These are phyloP conservation scores for Trochalopteron elliotii DNA, from an alignment of 2,113 vertebrate genomes.

Conservation along the genomic window DNA sequence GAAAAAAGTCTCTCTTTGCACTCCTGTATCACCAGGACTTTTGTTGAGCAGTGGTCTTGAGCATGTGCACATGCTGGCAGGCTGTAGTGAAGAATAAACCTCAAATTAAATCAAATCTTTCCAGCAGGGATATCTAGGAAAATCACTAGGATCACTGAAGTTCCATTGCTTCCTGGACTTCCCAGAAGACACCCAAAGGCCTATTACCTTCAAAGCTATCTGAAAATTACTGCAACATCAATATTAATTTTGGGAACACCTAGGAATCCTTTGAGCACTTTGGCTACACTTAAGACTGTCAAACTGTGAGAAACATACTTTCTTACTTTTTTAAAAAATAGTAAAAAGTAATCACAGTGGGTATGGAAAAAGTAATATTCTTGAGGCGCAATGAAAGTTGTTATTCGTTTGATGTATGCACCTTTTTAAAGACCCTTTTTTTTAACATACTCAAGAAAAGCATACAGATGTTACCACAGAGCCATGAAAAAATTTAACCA, in stretches of 20 bases:
- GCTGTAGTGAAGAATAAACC: neutral
- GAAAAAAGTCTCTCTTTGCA: neutral
- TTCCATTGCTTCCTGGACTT: neutral
- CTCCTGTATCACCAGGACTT: neutral
- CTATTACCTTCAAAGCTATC: neutral
- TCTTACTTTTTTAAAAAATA: neutral
- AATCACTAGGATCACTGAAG: neutral
- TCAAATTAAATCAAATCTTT: neutral
- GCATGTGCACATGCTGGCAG: neutral
- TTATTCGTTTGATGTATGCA: neutral
- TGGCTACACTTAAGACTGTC: neutral
- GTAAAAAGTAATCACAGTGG: neutral
- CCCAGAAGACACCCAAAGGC: neutral
- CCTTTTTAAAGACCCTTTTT: neutral
- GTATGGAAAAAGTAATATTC: neutral
- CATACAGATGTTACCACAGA: neutral
- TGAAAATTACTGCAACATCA: neutral
- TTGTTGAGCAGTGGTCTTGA: neutral
- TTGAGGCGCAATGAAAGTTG: neutral
- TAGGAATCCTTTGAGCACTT: neutral
- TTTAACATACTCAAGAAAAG: neutral
- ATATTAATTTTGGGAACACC: neutral
- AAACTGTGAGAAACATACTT: neutral
- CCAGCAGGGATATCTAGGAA: neutral
- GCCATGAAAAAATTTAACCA: neutral